Conservation (phyloP, 2,888 invertebrate species). For the Hypselothyrea guttata region DNA sequence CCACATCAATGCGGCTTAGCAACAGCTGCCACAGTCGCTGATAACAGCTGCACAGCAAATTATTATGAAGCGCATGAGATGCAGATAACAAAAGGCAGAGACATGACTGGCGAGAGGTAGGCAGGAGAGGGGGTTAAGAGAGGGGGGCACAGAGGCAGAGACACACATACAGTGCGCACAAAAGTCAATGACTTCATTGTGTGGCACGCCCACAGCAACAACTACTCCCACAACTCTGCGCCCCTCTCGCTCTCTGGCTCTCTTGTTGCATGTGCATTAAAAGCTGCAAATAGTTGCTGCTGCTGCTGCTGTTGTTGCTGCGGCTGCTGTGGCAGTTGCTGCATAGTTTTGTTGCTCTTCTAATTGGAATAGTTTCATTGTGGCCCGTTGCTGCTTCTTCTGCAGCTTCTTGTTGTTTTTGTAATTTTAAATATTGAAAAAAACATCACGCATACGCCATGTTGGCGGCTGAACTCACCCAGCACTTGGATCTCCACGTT, state of each 20-base stretch:
- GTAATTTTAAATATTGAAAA: slow-evolving; percentile 64
- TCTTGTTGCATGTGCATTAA: slow-evolving; percentile 63
- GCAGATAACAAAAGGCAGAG: slow-evolving; percentile 28
- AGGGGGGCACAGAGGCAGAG: slow-evolving; percentile 21
- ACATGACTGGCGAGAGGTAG: too few species aligned
- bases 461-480: slow-evolving; percentile 83
- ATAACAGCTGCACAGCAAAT: slow-evolving; percentile 57
- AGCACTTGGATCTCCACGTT: slow-evolving; percentile 90
- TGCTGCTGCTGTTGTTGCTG: slow-evolving; percentile 27
- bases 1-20: slow-evolving; percentile 72
- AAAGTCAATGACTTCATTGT: slow-evolving; percentile 75
- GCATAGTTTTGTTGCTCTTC: slow-evolving; percentile 69
- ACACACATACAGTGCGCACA: slow-evolving; percentile 43
- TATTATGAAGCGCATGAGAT: slow-evolving; percentile 56
- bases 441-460: slow-evolving; percentile 49
- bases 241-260: background rate
- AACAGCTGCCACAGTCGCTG: slow-evolving; percentile 59
- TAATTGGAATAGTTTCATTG: slow-evolving; percentile 76
- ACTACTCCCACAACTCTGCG: background rate
- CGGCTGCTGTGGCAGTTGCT: slow-evolving; percentile 36
- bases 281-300: slow-evolving; percentile 67
- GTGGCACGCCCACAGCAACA: slow-evolving; percentile 37
- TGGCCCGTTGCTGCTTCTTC: slow-evolving; percentile 10
- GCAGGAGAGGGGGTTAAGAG: slow-evolving; percentile 9
- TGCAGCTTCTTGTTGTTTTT: slow-evolving; percentile 26